These are phyloP conservation scores for Neoitamus cyanurus DNA, from an alignment of 2,888 invertebrate species.

Conservation along the genomic window DNA sequence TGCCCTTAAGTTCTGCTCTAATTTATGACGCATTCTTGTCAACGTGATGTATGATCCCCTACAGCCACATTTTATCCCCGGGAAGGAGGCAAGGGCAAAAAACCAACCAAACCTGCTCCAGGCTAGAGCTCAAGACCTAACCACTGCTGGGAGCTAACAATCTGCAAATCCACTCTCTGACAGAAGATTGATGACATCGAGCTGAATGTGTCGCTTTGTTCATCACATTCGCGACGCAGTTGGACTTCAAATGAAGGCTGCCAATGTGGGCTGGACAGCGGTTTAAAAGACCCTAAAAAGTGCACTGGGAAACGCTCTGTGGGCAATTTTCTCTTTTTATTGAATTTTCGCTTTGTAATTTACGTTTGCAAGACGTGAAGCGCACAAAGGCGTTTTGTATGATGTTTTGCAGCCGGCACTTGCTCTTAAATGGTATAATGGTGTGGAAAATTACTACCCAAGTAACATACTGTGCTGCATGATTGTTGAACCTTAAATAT, in stretches of 20 bases:
- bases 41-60: neutral
- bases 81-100: neutral
- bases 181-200: conserved; percentile 41
- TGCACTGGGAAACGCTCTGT: neutral
- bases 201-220: conserved; percentile 36
- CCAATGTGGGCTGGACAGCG: neutral
- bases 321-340: neutral
- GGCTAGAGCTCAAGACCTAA: neutral
- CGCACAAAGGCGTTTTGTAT: neutral
- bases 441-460: neutral
- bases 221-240: conserved; percentile 22
- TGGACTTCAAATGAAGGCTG: neutral
- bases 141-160: conserved; percentile 10
- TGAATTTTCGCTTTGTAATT: neutral
- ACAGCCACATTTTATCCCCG: neutral
- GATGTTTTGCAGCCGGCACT: neutral
- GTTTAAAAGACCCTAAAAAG: neutral
- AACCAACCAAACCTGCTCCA: neutral
- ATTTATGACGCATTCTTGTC: neutral
- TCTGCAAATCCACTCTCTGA: conserved; percentile 41
- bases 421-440: neutral
- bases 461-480: neutral
- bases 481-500: neutral
- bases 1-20: neutral
- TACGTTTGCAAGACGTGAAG: neutral